Evolutionary conservation across 2,797 vertebrate genomes (phyloP), one percentile per base, ranked within the genome.

Genomic region (Nothura maculosa): DNA sequence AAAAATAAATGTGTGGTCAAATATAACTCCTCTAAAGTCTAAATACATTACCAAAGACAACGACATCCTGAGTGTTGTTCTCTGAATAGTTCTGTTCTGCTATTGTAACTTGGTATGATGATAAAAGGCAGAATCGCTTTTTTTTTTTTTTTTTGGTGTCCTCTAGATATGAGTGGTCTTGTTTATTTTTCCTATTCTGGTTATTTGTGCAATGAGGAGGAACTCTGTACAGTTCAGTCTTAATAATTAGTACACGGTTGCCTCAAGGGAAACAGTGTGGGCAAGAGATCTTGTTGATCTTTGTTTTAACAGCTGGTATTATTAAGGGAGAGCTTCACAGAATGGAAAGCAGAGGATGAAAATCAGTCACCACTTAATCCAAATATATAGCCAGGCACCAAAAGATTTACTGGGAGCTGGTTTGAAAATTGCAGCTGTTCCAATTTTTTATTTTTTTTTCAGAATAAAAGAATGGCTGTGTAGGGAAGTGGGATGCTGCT

Each of bases 301-400:
- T 85, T 95, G 82, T 96, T 96, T 95, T 95, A 95, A 96, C 94
- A 96, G 95, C 94, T 97, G 96, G 79, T 58, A 80, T 89, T 80
- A 88, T 91, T 90, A 94, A 95, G 55, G 64, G 48, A 90, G 85
- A 81, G 81, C 70, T 47, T 90, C 2, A 1, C 40, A 50, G 94
- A 85, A 69, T 52, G 57, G 52, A 24, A 64, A 79, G 25, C 38
- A 77, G 25, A 90, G 73, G 67, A 91, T 84, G 87, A 90, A 88
- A 88, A 92, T 73, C 90, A 88, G 86, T 95, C 89, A 84, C 64
- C 62, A 88, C 36, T 87, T 94, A 85, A 94, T 94, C 67, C 87
- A 68, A 54, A 94, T 94, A 87, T 43, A 79, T 48, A 85, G 72
- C 64, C 92, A 87, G 89, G 94, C 89, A 76, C 60, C 27, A 38